Evolutionary conservation across 2,888 invertebrate genomes (phyloP).

Genomic region (Steromphala cineraria): DNA sequence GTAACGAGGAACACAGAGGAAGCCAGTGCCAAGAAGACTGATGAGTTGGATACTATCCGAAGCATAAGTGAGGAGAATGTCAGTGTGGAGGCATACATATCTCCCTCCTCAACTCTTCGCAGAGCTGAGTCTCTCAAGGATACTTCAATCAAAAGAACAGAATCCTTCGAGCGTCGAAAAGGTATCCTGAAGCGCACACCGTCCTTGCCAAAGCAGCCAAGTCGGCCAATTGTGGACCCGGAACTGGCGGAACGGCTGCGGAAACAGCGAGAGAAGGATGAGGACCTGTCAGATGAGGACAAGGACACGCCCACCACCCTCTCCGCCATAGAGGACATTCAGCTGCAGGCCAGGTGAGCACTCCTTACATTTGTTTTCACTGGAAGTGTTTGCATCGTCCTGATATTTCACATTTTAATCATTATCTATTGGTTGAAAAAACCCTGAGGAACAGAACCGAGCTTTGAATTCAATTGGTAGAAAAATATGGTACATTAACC

Average conservation of each 20-base stretch:
- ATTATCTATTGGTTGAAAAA: too few relatives aligned
- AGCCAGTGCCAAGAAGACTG: slow-evolving; percentile 10
- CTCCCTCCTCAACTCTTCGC: not conserved
- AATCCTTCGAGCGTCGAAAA: slow-evolving; percentile 55
- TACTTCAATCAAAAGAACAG: slow-evolving; percentile 35
- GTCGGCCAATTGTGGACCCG: slow-evolving; percentile 55
- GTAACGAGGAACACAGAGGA: not conserved
- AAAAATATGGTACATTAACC: too few relatives aligned
- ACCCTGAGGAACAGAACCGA: too few relatives aligned
- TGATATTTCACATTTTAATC: not conserved
- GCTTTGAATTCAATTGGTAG: too few relatives aligned
- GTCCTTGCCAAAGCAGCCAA: slow-evolving; percentile 50
- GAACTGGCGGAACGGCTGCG: slow-evolving; percentile 55
- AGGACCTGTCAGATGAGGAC: slow-evolving; percentile 32
- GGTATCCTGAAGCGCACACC: slow-evolving; percentile 64
- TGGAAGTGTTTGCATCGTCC: not conserved
- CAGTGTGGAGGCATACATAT: not conserved
- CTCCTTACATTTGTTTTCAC: not conserved
- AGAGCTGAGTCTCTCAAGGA: slow-evolving; percentile 20
- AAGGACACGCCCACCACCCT: slow-evolving; percentile 23
- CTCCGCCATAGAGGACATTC: slow-evolving; percentile 55
- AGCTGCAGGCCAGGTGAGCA: slow-evolving; percentile 49
- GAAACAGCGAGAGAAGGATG: slow-evolving; percentile 44
- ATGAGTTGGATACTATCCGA: not conserved
- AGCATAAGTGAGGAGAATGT: slow-evolving; percentile 4